Percentiles rank a stretch among this genome's conserved stretches.
phyloP scores from a whole-genome alignment of 2,797 vertebrate species.

The Falco biarmicus region DNA sequence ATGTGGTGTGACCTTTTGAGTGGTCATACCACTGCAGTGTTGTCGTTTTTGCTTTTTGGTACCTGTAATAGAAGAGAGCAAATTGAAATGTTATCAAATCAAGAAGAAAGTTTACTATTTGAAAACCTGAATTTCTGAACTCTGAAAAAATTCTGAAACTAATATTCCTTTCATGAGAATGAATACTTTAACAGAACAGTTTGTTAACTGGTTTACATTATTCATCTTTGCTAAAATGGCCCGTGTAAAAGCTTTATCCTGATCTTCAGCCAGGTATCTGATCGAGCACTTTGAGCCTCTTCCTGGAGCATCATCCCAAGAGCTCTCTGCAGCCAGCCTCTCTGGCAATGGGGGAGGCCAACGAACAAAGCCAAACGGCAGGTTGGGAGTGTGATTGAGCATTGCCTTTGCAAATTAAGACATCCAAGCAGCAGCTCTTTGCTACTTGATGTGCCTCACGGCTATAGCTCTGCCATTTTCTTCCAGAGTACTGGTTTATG shows the following conservation, averaged over 20 bases:
- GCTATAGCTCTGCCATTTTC: background rate
- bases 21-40: background rate
- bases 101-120: background rate
- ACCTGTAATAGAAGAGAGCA: background rate
- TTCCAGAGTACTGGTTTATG: background rate
- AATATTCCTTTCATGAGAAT: background rate
- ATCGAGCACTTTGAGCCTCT: background rate
- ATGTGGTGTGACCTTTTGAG: background rate
- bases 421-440: background rate
- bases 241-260: background rate
- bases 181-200: background rate
- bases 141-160: background rate
- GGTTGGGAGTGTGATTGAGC: background rate
- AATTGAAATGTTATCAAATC: background rate
- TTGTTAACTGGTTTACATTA: background rate
- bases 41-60: background rate
- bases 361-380: background rate
- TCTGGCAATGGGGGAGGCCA: background rate
- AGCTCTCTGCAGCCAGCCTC: background rate
- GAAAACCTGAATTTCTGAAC: background rate
- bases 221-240: background rate
- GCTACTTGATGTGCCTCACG: background rate
- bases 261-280: background rate
- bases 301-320: background rate
- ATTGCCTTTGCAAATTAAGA: background rate